Evolutionary conservation across 2,888 invertebrate genomes (phyloP).

Genomic region (Elegia similella): DNA sequence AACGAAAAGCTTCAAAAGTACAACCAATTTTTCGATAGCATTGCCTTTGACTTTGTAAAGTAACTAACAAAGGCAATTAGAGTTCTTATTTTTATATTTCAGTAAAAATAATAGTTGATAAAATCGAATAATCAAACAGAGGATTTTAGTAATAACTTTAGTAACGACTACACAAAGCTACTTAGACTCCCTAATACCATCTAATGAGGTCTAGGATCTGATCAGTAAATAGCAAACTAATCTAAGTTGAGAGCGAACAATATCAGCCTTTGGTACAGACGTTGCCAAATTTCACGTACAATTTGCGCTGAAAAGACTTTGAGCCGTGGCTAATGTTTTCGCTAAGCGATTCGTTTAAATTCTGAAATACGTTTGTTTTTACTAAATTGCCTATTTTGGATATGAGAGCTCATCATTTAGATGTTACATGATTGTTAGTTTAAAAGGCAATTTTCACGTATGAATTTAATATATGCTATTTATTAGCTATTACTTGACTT

Average conservation of each 20-base stretch:
- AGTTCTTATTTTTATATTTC: no score
- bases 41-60: no score
- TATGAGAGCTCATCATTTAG: conserved; percentile 37
- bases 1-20: no score
- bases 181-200: background rate
- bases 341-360: conserved; percentile 69
- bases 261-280: conserved; percentile 51
- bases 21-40: no score
- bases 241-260: conserved; percentile 44
- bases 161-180: background rate
- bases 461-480: no score
- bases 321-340: conserved; percentile 73
- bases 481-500: no score
- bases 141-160: no score
- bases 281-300: conserved; percentile 73
- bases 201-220: background rate
- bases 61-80: no score
- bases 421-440: no score
- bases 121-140: no score
- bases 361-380: conserved; percentile 51
- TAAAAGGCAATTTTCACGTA: no score
- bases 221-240: conserved; percentile 32
- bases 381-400: conserved; percentile 41
- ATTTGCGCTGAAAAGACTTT: conserved; percentile 74
- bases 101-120: no score